A percentile compares a stretch with the other conserved stretches of the same genome.
These are phyloP conservation scores for Agelas oroides DNA, from an alignment of 37 sponge, comb jelly and placozoan species.

Conservation along the genomic window DNA sequence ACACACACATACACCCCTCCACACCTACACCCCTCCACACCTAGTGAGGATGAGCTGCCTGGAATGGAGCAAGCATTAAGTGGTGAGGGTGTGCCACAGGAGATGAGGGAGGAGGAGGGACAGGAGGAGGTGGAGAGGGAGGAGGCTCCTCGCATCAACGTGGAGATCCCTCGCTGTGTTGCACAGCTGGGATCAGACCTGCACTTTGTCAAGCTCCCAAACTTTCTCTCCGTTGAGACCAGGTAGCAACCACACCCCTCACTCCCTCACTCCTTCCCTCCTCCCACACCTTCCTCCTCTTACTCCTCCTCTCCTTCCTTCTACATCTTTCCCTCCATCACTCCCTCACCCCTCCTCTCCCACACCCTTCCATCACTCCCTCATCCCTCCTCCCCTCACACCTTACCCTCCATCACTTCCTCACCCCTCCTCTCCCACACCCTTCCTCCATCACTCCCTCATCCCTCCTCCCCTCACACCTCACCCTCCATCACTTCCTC, in stretches of 20 bases:
- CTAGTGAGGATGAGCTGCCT: no score
- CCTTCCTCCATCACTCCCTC: no score
- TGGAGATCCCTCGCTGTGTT: conserved; percentile 83
- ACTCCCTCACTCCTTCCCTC: not conserved
- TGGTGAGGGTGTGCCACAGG: conserved; percentile 1
- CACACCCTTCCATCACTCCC: no score
- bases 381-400: no score
- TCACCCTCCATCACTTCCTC: not conserved
- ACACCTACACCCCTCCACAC: no score
- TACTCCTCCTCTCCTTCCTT: not conserved
- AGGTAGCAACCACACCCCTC: conserved; percentile 3
- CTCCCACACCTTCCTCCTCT: no score
- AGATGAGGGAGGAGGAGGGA: conserved; percentile 34
- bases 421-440: no score
- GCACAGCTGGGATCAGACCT: conserved; percentile 80
- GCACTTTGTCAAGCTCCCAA: conserved; percentile 94
- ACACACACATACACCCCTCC: no score
- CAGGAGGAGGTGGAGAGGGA: conserved; percentile 55
- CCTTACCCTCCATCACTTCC: no score
- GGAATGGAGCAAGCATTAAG: no score
- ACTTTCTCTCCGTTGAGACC: conserved; percentile 88
- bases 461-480: no score
- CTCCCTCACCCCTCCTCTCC: not conserved
- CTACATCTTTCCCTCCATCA: no score
- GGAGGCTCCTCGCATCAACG: conserved; percentile 79